phyloP scores from a whole-genome alignment of 2,113 vertebrate species.

The Coptodon bakossiorum region DNA sequence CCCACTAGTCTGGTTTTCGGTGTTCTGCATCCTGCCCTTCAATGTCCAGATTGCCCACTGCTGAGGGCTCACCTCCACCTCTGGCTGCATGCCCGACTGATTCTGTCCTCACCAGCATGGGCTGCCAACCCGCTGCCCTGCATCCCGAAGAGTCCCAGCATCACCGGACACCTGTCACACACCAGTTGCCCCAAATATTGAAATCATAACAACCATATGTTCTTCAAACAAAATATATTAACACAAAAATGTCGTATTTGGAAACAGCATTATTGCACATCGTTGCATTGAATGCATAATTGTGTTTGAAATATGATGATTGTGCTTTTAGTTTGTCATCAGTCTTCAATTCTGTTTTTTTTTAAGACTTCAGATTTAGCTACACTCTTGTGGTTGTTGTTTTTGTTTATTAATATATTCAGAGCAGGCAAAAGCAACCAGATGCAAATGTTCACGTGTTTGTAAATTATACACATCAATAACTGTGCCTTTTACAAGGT shows the following conservation, averaged over 20 bases:
- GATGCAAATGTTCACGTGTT: not conserved
- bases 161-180: not conserved
- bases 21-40: not conserved
- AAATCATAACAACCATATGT: not conserved
- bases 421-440: not conserved
- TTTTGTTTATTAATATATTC: not conserved
- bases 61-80: not conserved
- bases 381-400: not conserved
- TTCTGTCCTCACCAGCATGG: not conserved
- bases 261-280: not conserved
- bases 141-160: not conserved
- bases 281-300: not conserved
- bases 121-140: not conserved
- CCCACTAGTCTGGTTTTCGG: not conserved
- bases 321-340: not conserved
- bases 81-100: not conserved
- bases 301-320: not conserved
- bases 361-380: not conserved
- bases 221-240: not conserved
- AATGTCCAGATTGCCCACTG: not conserved
- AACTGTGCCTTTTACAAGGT: not conserved
- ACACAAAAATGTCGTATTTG: not conserved
- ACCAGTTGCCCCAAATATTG: not conserved
- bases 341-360: not conserved
- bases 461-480: not conserved